Conservation (phyloP, 2,888 invertebrate genomes). For the Temnothorax unifasciatus region DNA sequence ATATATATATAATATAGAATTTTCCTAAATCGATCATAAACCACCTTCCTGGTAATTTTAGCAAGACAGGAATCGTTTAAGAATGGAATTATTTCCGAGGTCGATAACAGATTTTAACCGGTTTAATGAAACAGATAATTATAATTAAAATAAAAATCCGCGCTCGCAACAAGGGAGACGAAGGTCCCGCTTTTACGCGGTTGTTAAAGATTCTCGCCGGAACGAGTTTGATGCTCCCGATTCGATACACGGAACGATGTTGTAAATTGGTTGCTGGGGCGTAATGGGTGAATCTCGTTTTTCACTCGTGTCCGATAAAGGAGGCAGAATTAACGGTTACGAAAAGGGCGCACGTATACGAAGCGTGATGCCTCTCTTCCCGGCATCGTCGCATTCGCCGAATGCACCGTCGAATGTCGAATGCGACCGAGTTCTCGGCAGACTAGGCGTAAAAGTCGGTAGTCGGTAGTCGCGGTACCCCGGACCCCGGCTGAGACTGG, state of each 20-base stretch:
- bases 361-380: conserved; percentile 26
- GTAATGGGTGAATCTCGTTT: conserved; percentile 67
- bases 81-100: neutral
- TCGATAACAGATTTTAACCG: neutral
- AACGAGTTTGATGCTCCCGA: conserved; percentile 27
- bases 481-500: conserved; percentile 1
- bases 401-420: conserved; percentile 50
- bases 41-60: neutral
- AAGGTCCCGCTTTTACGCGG: neutral
- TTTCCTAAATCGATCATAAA: neutral
- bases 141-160: neutral
- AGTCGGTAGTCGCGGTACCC: too few species aligned
- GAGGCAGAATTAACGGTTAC: conserved; percentile 75
- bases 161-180: neutral
- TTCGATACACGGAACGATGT: conserved; percentile 43
- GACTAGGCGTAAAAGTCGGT: conserved; percentile 61
- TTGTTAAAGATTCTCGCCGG: neutral
- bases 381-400: conserved; percentile 45
- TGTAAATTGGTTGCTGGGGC: conserved; percentile 67
- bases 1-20: neutral
- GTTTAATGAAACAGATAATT: neutral
- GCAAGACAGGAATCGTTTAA: neutral
- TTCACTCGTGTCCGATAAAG: conserved; percentile 59
- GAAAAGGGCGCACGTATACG: conserved; percentile 54
- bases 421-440: conserved; percentile 69